phyloP scores from a whole-genome alignment of 1,140 invertebrate species.

The Eriosoma lanigerum region DNA sequence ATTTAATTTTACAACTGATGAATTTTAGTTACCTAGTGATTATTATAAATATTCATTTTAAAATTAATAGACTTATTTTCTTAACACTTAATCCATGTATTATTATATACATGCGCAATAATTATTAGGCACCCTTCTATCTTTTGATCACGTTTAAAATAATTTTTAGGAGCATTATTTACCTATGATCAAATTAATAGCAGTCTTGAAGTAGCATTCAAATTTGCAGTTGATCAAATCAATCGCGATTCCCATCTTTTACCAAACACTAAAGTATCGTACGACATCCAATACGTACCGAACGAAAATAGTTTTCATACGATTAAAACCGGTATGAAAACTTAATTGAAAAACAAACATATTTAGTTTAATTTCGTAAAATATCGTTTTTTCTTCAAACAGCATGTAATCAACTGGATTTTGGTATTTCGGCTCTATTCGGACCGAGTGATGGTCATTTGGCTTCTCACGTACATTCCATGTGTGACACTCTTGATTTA shows the following conservation, averaged over 20 bases:
- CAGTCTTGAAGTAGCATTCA: constrained; percentile 68
- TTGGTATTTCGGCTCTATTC: constrained; percentile 68
- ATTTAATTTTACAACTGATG: background rate
- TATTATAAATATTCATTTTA: no score
- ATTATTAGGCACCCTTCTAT: no score
- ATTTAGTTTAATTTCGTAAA: background rate
- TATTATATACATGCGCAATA: no score
- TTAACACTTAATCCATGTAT: no score
- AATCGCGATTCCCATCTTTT: constrained; percentile 67
- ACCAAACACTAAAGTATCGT: constrained; percentile 67
- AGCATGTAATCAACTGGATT: constrained; percentile 69
- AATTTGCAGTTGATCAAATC: constrained; percentile 69
- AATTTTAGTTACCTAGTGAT: background rate
- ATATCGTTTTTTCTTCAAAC: constrained; percentile 35
- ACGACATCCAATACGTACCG: constrained; percentile 69
- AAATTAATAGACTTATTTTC: background rate
- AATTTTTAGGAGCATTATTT: constrained; percentile 66
- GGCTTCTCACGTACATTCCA: constrained; percentile 69
- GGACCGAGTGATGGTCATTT: constrained; percentile 67
- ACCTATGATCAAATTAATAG: constrained; percentile 68
- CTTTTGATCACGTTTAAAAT: no score
- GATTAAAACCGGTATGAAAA: constrained; percentile 66
- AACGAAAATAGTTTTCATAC: constrained; percentile 69
- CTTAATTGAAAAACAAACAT: background rate
- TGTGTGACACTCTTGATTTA: constrained; percentile 72